Percentiles rank a stretch among this genome's conserved stretches.
These are phyloP conservation scores for Drosophila rhopaloa DNA, from an alignment of 1,140 invertebrate genomes.

Conservation along the genomic window DNA sequence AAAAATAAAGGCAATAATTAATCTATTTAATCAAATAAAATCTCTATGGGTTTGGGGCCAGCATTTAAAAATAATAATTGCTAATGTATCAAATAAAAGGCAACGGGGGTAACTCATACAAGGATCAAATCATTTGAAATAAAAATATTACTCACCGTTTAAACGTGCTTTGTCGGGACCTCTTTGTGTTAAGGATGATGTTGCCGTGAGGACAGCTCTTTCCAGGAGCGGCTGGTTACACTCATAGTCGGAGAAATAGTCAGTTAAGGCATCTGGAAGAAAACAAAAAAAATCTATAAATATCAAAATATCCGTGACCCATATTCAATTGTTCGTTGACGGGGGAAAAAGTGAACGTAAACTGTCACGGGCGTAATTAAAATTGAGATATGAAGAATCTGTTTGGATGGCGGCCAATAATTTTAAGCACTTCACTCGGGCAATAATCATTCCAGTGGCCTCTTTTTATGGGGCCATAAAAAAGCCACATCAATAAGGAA, in stretches of 20 bases:
- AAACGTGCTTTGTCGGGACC: slow-evolving; percentile 92
- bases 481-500: slow-evolving; percentile 34
- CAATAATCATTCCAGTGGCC: slow-evolving; percentile 57
- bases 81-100: slow-evolving; percentile 26
- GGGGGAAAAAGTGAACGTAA: slow-evolving; percentile 34
- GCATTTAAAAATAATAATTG: slow-evolving; percentile 14
- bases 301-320: slow-evolving; percentile 34
- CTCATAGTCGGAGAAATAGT: slow-evolving; percentile 86
- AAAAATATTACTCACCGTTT: slow-evolving; percentile 88
- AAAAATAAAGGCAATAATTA: neutral
- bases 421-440: slow-evolving; percentile 47
- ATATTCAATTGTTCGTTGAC: slow-evolving; percentile 34
- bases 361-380: slow-evolving; percentile 63
- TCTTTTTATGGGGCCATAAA: slow-evolving; percentile 67
- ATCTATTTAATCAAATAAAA: neutral
- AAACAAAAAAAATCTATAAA: slow-evolving; percentile 21
- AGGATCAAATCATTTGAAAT: slow-evolving; percentile 2
- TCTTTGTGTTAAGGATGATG: slow-evolving; percentile 90
- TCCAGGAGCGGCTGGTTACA: slow-evolving; percentile 92
- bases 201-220: slow-evolving; percentile 89
- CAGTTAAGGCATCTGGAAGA: slow-evolving; percentile 75
- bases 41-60: neutral
- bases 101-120: slow-evolving; percentile 28
- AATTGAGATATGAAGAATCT: slow-evolving; percentile 48
- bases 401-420: slow-evolving; percentile 64